Percentiles rank a stretch among this genome's conserved stretches.
phyloP scores from a whole-genome alignment of 2,797 vertebrate species.

The Pteronotus mesoamericanus region DNA sequence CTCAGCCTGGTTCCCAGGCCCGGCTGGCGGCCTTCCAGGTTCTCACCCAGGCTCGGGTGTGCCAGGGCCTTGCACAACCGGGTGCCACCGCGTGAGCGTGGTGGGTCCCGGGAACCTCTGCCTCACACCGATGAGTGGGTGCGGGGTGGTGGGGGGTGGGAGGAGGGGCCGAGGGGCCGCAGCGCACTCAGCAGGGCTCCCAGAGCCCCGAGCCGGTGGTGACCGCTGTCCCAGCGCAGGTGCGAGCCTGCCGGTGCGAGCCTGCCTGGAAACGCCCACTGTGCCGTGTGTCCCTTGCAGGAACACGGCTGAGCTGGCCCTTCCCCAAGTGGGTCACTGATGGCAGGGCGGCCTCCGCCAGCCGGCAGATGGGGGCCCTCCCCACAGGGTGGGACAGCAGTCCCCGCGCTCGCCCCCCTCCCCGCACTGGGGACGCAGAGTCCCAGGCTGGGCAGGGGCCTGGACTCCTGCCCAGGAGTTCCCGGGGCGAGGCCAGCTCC shows the following conservation, averaged over 20 bases:
- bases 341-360: fast-evolving
- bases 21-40: neutral
- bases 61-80: slow-evolving; percentile 54
- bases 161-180: neutral
- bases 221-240: neutral
- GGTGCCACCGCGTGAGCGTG: neutral
- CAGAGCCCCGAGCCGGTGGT: neutral
- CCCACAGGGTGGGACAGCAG: neutral
- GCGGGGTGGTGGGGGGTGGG: fast-evolving
- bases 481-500: neutral
- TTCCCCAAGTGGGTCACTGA: neutral
- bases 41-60: slow-evolving; percentile 34
- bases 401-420: too few relatives aligned
- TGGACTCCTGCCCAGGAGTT: neutral
- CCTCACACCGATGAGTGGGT: neutral
- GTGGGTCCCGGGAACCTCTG: neutral
- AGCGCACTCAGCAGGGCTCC: neutral
- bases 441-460: fast-evolving
- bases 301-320: neutral
- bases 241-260: neutral
- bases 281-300: fast-evolving
- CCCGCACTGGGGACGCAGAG: fast-evolving
- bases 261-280: neutral
- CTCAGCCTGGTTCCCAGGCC: slow-evolving; percentile 55
- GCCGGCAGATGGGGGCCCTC: neutral